Percentiles rank a stretch among this genome's conserved stretches.
phyloP scores from a whole-genome alignment of 2,797 vertebrate genomes.

The Ciconia nigra region DNA sequence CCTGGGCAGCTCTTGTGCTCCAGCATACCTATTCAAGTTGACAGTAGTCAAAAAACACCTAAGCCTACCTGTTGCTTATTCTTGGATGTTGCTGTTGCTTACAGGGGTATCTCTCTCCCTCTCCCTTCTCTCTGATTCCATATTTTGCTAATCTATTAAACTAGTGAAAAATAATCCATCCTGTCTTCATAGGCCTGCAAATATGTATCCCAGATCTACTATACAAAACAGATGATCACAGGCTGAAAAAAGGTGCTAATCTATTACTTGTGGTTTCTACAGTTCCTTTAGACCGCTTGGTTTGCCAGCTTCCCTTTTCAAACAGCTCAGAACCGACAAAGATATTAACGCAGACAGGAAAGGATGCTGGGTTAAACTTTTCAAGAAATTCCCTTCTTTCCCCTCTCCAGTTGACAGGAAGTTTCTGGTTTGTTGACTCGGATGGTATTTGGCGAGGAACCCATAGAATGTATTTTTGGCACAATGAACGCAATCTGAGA shows the following conservation, averaged over 20 bases:
- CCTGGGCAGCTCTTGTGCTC: neutral
- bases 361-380: neutral
- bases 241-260: neutral
- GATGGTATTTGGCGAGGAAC: neutral
- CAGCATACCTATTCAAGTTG: neutral
- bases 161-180: neutral
- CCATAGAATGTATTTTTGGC: neutral
- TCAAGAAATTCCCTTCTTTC: neutral
- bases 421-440: conserved; percentile 6
- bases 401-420: neutral
- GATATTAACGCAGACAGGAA: neutral
- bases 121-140: neutral
- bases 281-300: neutral
- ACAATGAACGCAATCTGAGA: neutral
- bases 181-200: neutral
- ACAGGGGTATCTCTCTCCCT: neutral
- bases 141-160: neutral
- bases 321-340: neutral
- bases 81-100: neutral
- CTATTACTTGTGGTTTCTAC: neutral
- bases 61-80: neutral
- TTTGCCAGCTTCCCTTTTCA: neutral
- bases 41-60: neutral
- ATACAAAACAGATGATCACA: neutral
- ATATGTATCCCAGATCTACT: neutral